phyloP scores from a whole-genome alignment of 2,888 invertebrate genomes.

The Acronicta aceris region DNA sequence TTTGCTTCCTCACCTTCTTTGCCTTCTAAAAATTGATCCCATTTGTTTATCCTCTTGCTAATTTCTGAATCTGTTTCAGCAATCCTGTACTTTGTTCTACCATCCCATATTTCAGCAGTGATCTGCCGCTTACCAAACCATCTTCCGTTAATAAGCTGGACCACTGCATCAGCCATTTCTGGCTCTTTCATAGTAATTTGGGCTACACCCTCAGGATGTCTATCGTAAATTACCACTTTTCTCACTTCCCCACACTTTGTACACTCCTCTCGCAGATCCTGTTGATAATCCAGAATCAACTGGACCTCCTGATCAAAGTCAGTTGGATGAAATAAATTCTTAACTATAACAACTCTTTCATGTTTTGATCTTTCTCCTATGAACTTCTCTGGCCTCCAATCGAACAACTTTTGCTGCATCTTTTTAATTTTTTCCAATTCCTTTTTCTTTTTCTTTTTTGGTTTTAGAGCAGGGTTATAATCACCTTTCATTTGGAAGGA shows the following conservation, averaged over 20 bases:
- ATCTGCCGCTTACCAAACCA: conserved; percentile 97
- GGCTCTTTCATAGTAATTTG: conserved; percentile 96
- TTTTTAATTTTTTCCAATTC: conserved; percentile 97
- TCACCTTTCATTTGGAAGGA: conserved; percentile 98
- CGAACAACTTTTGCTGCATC: conserved; percentile 98
- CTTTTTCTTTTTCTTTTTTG: conserved; percentile 96
- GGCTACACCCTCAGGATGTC: conserved; percentile 98
- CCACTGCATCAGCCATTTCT: conserved; percentile 97
- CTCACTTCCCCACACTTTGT: conserved; percentile 97
- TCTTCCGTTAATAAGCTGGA: conserved; percentile 95
- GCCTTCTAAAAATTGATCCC: conserved; percentile 95
- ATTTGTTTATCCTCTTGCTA: conserved; percentile 94
- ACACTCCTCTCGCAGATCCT: conserved; percentile 96
- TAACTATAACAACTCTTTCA: conserved; percentile 97
- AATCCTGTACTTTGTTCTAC: conserved; percentile 97
- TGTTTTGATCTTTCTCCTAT: conserved; percentile 95
- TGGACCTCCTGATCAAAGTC: conserved; percentile 97
- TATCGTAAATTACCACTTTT: conserved; percentile 97
- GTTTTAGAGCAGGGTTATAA: conserved; percentile 97
- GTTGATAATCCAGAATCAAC: conserved; percentile 96
- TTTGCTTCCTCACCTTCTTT: conserved; percentile 77
- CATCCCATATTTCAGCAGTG: conserved; percentile 97
- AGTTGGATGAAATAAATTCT: conserved; percentile 96
- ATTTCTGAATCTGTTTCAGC: conserved; percentile 97
- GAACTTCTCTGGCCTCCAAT: conserved; percentile 98